phyloP scores from a whole-genome alignment of 2,888 invertebrate genomes.

The Baronia brevicornis region DNA sequence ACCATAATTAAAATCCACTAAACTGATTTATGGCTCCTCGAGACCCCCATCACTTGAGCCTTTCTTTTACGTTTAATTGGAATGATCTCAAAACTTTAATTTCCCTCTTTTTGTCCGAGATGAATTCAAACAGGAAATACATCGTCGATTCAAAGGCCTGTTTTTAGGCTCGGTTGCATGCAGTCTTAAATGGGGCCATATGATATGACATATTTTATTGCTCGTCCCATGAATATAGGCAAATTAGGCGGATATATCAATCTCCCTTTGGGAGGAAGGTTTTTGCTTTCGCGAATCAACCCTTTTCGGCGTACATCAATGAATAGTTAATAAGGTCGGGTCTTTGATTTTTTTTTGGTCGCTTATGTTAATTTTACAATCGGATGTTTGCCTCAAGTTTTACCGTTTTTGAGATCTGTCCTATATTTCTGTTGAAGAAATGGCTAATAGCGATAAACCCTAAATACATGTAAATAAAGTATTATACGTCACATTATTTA shows the following conservation, averaged over 20 bases:
- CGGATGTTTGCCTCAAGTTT: slow-evolving; percentile 36
- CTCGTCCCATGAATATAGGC: slow-evolving; percentile 46
- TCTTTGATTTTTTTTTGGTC: slow-evolving; percentile 19
- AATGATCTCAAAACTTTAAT: slow-evolving; percentile 51
- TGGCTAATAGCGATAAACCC: too few relatives aligned
- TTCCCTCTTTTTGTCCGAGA: slow-evolving; percentile 49
- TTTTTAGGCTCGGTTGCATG: slow-evolving; percentile 59
- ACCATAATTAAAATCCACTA: slow-evolving; percentile 45
- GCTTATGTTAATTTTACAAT: slow-evolving; percentile 21
- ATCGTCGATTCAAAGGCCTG: slow-evolving; percentile 52
- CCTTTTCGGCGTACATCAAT: slow-evolving; percentile 38
- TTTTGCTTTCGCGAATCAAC: slow-evolving; percentile 32
- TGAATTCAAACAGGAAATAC: slow-evolving; percentile 59
- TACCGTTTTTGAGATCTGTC: slow-evolving; percentile 12
- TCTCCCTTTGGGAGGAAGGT: slow-evolving; percentile 37
- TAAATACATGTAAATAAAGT: too few relatives aligned
- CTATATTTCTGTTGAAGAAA: slow-evolving; percentile 3
- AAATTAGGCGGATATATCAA: slow-evolving; percentile 74
- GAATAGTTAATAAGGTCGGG: slow-evolving; percentile 39
- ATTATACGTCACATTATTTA: too few relatives aligned
- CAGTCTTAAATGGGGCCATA: slow-evolving; percentile 47
- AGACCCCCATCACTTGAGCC: slow-evolving; percentile 59
- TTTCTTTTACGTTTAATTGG: slow-evolving; percentile 58
- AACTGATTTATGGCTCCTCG: slow-evolving; percentile 44
- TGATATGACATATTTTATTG: slow-evolving; percentile 72